These are phyloP conservation scores for Sceliomorpha sp. DNA, from an alignment of 2,888 invertebrate genomes.

Conservation along the genomic window DNA sequence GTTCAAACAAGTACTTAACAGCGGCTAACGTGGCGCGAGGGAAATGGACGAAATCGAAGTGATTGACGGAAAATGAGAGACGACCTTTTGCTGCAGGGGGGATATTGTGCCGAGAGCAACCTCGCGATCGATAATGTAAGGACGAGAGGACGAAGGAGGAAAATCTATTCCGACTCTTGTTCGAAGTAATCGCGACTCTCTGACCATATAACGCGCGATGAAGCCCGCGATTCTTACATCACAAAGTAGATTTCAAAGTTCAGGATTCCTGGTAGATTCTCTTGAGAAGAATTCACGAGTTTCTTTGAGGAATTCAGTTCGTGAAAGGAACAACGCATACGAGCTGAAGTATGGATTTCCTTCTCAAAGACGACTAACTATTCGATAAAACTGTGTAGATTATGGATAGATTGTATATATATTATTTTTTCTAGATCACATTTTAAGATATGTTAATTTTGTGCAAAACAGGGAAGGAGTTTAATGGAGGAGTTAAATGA, in stretches of 20 bases:
- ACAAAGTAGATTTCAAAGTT: constrained; percentile 62
- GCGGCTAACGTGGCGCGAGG: no score
- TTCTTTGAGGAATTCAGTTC: constrained; percentile 63
- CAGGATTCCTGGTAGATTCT: constrained; percentile 64
- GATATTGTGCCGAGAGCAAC: no score
- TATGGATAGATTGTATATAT: no score
- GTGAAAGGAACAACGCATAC: constrained; percentile 35
- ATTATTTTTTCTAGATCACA: no score
- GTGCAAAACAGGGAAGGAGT: no score
- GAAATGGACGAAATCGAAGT: no score
- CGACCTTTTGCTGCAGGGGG: no score
- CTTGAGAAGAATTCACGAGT: constrained; percentile 61
- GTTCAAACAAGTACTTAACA: no score
- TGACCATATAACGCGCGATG: constrained; percentile 64
- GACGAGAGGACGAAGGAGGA: constrained; percentile 3
- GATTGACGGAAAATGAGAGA: no score
- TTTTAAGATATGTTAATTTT: no score
- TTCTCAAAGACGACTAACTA: neutral
- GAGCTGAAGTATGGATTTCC: constrained; percentile 14
- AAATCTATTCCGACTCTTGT: constrained; percentile 31
- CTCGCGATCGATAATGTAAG: neutral
- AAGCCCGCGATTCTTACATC: constrained; percentile 59
- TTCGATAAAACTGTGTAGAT: no score
- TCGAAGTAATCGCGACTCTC: constrained; percentile 66
- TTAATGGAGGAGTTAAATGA: no score